A percentile compares a stretch with the other conserved stretches of the same genome.
These are phyloP conservation scores for Geotrypetes seraphini DNA, from an alignment of 2,797 vertebrate species.

Conservation along the genomic window DNA sequence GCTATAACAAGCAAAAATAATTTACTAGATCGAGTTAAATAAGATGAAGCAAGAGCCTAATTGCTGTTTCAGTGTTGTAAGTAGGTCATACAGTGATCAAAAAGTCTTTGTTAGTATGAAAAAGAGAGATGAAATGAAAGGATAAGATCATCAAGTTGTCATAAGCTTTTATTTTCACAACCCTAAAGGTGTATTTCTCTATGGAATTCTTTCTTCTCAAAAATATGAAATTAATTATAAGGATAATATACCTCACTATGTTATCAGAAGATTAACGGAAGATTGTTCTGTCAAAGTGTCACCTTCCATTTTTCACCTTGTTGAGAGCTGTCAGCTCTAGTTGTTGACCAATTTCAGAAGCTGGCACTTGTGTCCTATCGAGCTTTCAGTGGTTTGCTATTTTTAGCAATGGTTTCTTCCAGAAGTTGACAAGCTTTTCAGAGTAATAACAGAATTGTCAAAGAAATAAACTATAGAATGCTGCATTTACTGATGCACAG, in stretches of 20 bases:
- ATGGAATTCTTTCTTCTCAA: conserved; percentile 13
- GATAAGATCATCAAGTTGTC: conserved; percentile 18
- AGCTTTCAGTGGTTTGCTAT: conserved; percentile 20
- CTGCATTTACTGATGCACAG: not conserved
- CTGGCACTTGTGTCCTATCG: conserved; percentile 10
- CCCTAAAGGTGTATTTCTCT: conserved; percentile 15
- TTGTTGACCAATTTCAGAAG: conserved; percentile 15
- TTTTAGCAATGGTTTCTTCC: conserved; percentile 27
- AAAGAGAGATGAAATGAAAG: conserved; percentile 30
- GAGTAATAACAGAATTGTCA: conserved; percentile 33
- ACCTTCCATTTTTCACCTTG: conserved; percentile 9
- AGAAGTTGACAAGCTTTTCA: conserved; percentile 31
- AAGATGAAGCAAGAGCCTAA: conserved; percentile 24
- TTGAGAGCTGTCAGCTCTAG: conserved; percentile 11
- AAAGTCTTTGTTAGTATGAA: conserved; percentile 17
- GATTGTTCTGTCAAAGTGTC: conserved; percentile 7
- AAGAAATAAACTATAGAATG: conserved; percentile 14
- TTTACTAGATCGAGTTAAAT: not conserved
- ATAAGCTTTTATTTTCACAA: conserved; percentile 11
- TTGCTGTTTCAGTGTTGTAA: conserved; percentile 4
- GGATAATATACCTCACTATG: conserved; percentile 4
- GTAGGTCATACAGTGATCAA: conserved; percentile 10
- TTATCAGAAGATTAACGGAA: conserved; percentile 20
- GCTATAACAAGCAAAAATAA: conserved; percentile 13
- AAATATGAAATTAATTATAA: conserved; percentile 30